Evolutionary conservation across 1,140 invertebrate species (phyloP).

Genomic region (Homarus americanus): DNA sequence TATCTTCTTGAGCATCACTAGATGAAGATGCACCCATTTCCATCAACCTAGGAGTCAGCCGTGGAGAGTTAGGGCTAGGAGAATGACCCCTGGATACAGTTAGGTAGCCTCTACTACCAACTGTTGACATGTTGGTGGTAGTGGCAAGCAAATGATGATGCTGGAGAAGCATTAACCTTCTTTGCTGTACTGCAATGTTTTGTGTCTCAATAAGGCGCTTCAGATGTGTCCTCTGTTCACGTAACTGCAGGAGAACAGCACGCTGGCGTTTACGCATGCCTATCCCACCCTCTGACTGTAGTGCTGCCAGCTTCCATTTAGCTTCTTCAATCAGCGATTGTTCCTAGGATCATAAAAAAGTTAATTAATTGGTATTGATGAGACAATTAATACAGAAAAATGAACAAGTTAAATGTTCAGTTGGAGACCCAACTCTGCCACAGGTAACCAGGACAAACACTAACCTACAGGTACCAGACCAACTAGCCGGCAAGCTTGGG

Average conservation of each 20-base stretch:
- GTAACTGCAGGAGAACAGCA: conserved; percentile 58
- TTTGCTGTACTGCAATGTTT: conserved; percentile 67
- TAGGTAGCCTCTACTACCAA: conserved; percentile 26
- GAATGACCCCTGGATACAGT: conserved; percentile 37
- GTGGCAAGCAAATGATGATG: conserved; percentile 63
- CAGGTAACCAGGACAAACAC: too few species aligned
- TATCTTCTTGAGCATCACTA: conserved; percentile 64
- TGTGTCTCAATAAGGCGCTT: conserved; percentile 66
- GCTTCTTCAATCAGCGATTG: conserved; percentile 68
- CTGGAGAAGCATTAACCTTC: conserved; percentile 55
- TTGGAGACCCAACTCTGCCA: too few species aligned
- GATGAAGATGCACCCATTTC: conserved; percentile 53
- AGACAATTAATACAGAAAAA: too few species aligned
- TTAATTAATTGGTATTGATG: too few species aligned
- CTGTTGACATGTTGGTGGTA: conserved; percentile 12
- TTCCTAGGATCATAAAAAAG: conserved; percentile 40
- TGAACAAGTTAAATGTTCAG: too few species aligned
- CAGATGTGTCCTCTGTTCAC: conserved; percentile 65
- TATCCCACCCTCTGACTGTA: conserved; percentile 64
- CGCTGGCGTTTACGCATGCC: conserved; percentile 51
- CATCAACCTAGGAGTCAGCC: conserved; percentile 51
- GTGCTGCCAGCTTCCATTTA: conserved; percentile 56
- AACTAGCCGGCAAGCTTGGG: too few species aligned
- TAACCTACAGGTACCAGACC: too few species aligned
- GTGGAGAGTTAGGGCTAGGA: conserved; percentile 49